Evolutionary conservation across 2,888 invertebrate species (phyloP).

Genomic region (Dasypogon diadema): DNA sequence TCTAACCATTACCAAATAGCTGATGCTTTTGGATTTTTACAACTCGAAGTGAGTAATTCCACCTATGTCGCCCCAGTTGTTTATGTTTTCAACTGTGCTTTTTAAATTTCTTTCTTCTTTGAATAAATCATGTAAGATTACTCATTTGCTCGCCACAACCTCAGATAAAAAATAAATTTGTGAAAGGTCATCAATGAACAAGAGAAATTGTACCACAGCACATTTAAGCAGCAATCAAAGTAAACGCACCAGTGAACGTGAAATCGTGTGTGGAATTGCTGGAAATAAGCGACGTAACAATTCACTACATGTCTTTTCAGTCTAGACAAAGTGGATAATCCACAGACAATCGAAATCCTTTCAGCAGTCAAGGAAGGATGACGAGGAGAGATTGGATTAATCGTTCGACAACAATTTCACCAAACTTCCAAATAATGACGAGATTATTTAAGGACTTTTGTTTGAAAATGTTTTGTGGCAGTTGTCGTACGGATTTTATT

Average conservation of each 20-base stretch:
- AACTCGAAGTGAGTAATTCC: no score
- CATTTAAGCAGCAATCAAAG: slow-evolving; percentile 8
- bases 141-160: no score
- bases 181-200: not conserved
- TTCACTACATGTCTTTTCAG: slow-evolving; percentile 27
- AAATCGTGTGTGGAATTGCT: slow-evolving; percentile 44
- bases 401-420: slow-evolving; percentile 29
- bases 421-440: slow-evolving; percentile 6
- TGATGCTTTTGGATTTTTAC: no score
- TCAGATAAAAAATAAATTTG: no score
- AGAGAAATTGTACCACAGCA: not conserved
- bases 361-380: slow-evolving; percentile 28
- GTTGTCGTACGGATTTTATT: not conserved
- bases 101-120: no score
- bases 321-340: slow-evolving; percentile 49
- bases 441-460: slow-evolving; percentile 17
- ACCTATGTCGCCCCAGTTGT: no score
- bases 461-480: slow-evolving; percentile 3
- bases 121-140: no score
- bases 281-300: slow-evolving; percentile 21
- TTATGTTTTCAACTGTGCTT: no score
- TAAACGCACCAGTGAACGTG: slow-evolving; percentile 28
- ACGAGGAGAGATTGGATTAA: slow-evolving; percentile 27
- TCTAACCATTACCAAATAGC: no score
- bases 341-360: slow-evolving; percentile 26